A percentile compares a stretch with the other conserved stretches of the same genome.
These are phyloP conservation scores for Bibio marci DNA, from an alignment of 2,888 invertebrate genomes.

Conservation along the genomic window DNA sequence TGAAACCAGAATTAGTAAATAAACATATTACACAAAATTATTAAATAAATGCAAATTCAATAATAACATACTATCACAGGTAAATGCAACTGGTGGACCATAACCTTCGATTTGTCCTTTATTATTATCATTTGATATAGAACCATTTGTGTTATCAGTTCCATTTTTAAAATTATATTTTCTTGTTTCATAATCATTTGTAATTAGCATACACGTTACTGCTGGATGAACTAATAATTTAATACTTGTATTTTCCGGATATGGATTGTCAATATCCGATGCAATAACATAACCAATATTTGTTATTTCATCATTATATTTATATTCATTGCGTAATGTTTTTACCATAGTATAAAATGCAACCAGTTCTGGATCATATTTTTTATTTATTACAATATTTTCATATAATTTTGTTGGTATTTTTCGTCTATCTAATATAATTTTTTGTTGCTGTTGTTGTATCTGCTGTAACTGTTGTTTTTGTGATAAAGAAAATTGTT, in stretches of 20 bases:
- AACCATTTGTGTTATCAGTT: neutral
- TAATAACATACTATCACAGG: conserved; percentile 67
- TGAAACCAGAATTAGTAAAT: conserved; percentile 4
- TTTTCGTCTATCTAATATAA: conserved; percentile 22
- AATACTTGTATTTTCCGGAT: conserved; percentile 67
- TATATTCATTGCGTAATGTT: conserved; percentile 57
- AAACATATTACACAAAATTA: neutral
- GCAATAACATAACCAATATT: conserved; percentile 85
- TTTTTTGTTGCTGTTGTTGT: neutral
- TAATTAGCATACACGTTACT: conserved; percentile 14
- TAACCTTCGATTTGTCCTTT: conserved; percentile 24
- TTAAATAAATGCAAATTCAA: conserved; percentile 2
- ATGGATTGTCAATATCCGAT: conserved; percentile 64
- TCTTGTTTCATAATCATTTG: conserved; percentile 10
- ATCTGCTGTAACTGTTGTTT: neutral
- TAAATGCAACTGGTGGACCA: conserved; percentile 63
- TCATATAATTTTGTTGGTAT: conserved; percentile 49
- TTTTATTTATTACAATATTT: conserved; percentile 48
- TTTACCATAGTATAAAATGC: conserved; percentile 73
- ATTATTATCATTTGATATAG: neutral
- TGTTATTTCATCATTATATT: conserved; percentile 52
- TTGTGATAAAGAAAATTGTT: neutral
- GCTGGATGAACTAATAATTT: conserved; percentile 66
- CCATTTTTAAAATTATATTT: neutral
- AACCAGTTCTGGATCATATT: conserved; percentile 57